Base-by-base conservation (phyloP, 2,888 invertebrate species). In the Oscheius sp. region DNA sequence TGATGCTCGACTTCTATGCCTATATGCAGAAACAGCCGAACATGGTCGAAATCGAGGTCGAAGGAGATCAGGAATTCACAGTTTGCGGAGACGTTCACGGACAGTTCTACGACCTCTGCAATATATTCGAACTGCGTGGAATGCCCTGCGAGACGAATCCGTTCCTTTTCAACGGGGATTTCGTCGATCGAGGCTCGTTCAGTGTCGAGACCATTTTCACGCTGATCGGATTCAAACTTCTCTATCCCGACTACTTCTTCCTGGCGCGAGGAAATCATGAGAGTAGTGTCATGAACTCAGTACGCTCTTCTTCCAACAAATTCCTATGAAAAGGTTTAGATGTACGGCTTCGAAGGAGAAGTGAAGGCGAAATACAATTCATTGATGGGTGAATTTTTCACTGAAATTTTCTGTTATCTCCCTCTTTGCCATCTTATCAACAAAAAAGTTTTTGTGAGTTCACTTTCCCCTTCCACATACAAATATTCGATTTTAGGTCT, bases 201-300 rank as follows among this genome's bases (percentile, higher is more conserved):
- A 97, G 96, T 50, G 97, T 99, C 47, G 99, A 99, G 91, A 98
- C 97, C 90, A 99, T 99, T 89, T 96, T 99, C 89, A 95, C 95
- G 10, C 91, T 99, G 80, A 96, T 99, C 90, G 95, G 96, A 79
- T 98, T 95, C 91, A 99, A 99, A 90, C 91, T 99, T 79, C 92
- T 99, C 66, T 97, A 93, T 91, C 99, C 99, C 0, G 93, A 97
- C 89, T 94, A 97, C 90, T 98, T 99, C 91, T 98, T 93, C 91
- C 94, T 99, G 94, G 95, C 98, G 0, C 92, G 99, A 93, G 99
- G 97, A n/a, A 98, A 99, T 91, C 98, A 99, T 90, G 98, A 99
- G 90, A 96, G 96, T 85, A 93, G 94, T 59, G 95, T 94, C 76
- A 99, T 99, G 98, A 99, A 99, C 78, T 87, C 87, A 73, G 81